phyloP scores from a whole-genome alignment of 2,888 invertebrate species.

The Chalcosyrphus nemorum region DNA sequence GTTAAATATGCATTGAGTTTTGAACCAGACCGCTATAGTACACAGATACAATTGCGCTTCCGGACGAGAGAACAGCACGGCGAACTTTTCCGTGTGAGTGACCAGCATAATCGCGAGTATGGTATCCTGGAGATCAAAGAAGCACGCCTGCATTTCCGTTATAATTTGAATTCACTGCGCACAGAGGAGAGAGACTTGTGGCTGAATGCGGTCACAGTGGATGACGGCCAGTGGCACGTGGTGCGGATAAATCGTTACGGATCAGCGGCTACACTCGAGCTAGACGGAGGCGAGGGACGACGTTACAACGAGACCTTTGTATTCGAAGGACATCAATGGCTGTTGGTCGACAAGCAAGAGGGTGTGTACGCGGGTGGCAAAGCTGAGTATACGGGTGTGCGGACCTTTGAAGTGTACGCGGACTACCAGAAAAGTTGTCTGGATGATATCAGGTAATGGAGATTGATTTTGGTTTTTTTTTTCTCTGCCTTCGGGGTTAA shows the following conservation, averaged over 20 bases:
- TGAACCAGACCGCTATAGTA: slow-evolving; percentile 95
- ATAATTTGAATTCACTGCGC: slow-evolving; percentile 94
- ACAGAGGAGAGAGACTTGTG: slow-evolving; percentile 96
- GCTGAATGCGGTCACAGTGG: slow-evolving; percentile 94
- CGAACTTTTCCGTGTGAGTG: slow-evolving; percentile 95
- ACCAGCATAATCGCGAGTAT: slow-evolving; percentile 96
- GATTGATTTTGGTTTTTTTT: slow-evolving; percentile 26
- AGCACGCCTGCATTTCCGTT: slow-evolving; percentile 93
- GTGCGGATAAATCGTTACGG: slow-evolving; percentile 95
- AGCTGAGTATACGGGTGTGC: slow-evolving; percentile 96
- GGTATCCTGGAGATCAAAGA: slow-evolving; percentile 96
- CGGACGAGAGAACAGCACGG: slow-evolving; percentile 96
- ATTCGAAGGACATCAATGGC: slow-evolving; percentile 95
- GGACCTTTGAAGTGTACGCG: slow-evolving; percentile 96
- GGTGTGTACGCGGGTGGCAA: slow-evolving; percentile 98
- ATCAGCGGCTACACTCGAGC: slow-evolving; percentile 94
- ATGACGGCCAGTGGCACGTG: slow-evolving; percentile 98
- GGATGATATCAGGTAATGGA: slow-evolving; percentile 83
- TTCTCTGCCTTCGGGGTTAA: too few relatives aligned
- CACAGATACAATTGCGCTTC: slow-evolving; percentile 96
- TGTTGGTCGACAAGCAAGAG: slow-evolving; percentile 95
- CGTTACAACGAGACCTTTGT: slow-evolving; percentile 96
- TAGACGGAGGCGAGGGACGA: slow-evolving; percentile 97
- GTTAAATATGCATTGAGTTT: slow-evolving; percentile 98
- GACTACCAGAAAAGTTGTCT: slow-evolving; percentile 95